Conservation (phyloP, 2,797 vertebrate genomes). For the Ctenopoma kingsleyae region DNA sequence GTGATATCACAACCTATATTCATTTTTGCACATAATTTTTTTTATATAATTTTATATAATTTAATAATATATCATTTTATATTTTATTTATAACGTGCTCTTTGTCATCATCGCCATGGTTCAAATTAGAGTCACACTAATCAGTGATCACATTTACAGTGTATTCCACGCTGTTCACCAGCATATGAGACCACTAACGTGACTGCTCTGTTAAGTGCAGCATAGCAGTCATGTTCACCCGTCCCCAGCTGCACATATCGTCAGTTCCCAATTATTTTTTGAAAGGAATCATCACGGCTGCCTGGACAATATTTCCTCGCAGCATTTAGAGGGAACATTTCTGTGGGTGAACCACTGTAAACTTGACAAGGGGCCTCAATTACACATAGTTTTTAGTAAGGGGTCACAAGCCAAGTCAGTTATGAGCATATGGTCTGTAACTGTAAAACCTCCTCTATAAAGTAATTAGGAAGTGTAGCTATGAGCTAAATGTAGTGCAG, state of each 20-base stretch:
- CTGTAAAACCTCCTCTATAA: neutral
- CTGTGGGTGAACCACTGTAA: neutral
- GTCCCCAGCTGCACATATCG: neutral
- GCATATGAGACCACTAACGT: conserved; percentile 34
- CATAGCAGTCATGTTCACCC: neutral
- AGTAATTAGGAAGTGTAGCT: neutral
- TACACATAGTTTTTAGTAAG: neutral
- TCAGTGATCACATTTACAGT: conserved; percentile 5
- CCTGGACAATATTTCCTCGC: neutral
- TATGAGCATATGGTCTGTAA: neutral
- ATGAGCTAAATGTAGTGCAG: neutral
- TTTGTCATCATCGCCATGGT: conserved; percentile 34
- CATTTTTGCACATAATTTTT: too few species aligned
- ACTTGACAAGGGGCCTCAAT: neutral
- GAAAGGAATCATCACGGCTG: neutral
- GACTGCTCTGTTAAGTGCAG: neutral
- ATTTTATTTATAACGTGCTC: too few species aligned
- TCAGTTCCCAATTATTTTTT: neutral
- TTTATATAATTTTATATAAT: too few species aligned
- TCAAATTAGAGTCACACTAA: conserved; percentile 11
- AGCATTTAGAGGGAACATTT: neutral
- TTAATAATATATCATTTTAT: too few species aligned
- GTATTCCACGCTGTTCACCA: conserved; percentile 6
- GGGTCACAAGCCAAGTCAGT: neutral
- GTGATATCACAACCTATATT: too few species aligned